Percentiles rank a stretch among this genome's conserved stretches.
phyloP scores from a whole-genome alignment of 2,113 vertebrate species.

The Thalassarche chlororhynchos region DNA sequence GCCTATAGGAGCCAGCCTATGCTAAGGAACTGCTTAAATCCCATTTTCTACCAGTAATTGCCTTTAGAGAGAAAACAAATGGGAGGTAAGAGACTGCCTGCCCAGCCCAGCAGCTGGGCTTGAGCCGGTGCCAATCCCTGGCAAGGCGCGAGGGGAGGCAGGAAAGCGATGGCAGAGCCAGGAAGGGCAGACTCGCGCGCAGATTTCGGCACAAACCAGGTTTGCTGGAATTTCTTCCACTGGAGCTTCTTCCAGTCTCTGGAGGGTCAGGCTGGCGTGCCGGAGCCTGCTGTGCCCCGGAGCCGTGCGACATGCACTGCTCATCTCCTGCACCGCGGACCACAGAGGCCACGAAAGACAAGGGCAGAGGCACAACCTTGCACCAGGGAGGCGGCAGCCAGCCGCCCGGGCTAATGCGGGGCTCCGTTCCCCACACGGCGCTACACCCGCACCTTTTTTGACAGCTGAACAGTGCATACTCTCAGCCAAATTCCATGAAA shows the following conservation, averaged over 20 bases:
- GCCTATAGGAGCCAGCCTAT: not conserved
- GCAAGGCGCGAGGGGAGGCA: accelerated
- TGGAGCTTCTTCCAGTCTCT: not conserved
- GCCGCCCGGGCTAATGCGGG: accelerated
- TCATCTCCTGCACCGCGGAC: not conserved
- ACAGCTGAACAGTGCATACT: not conserved
- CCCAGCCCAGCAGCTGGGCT: not conserved
- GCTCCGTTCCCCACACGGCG: accelerated
- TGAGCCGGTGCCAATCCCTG: not conserved
- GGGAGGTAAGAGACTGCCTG: not conserved
- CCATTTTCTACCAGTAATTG: not conserved
- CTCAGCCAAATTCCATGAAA: not conserved
- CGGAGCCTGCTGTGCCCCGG: not conserved
- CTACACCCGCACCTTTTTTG: accelerated
- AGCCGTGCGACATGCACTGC: accelerated
- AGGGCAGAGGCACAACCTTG: not conserved
- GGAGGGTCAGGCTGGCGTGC: not conserved
- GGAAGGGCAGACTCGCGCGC: not conserved
- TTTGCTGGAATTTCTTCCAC: not conserved
- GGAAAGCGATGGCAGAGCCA: not conserved
- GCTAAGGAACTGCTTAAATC: not conserved
- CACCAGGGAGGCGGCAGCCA: accelerated
- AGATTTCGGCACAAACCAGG: not conserved
- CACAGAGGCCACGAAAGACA: not conserved
- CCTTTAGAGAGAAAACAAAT: not conserved